Base-by-base conservation (phyloP, 2,113 vertebrate genomes). In the Clarias gariepinus region DNA sequence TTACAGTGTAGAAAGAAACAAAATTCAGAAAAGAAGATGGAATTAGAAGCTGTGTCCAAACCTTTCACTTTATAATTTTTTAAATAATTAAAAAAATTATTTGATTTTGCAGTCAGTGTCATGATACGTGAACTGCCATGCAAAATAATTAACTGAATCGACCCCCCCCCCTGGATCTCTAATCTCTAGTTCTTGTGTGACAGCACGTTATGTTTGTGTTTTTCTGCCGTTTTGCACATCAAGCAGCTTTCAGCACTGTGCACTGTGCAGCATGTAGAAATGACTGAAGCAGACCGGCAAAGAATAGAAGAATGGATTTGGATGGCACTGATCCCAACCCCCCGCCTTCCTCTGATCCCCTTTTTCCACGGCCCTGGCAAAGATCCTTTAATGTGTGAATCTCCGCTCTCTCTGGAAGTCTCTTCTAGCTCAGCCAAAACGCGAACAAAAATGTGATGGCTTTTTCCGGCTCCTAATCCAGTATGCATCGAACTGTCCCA, bases 391-490 rank as follows among this genome's bases (percentile, higher is more conserved):
- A 86, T 84, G 88, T 87, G 28, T 63, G 81, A 74, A 85, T 81
- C 82, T 78, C 23, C 18, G 61, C 12, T 73, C 82, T 41, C 36
- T 64, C 73, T 77, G 81, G 77, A 86, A 86, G 74, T 25, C 85
- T 81, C 85, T 81, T 73, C 55, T 73, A 28, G 60, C 86, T 61
- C 80, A 82, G 68, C 60, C 53, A 74, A 82, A 84, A 77, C 52
- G 82, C 78, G 60, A 84, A 57, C 77, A 84, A 76, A 78, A 89
- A 74, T 81, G 57, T 60, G 86, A 85, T 85, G 77, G 83, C 83
- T 89, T 86, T 85, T 86, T 85, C 78, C 69, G 84, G 81, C 55
- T 66, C 16, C 68, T 87, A 87, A 87, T 88, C 81, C 84, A 66
- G 60, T 61, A 82, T 30, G 81, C 80, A 71, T 85, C 87, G 71